phyloP scores from a whole-genome alignment of 2,888 invertebrate genomes.

The Rutpela maculata region DNA sequence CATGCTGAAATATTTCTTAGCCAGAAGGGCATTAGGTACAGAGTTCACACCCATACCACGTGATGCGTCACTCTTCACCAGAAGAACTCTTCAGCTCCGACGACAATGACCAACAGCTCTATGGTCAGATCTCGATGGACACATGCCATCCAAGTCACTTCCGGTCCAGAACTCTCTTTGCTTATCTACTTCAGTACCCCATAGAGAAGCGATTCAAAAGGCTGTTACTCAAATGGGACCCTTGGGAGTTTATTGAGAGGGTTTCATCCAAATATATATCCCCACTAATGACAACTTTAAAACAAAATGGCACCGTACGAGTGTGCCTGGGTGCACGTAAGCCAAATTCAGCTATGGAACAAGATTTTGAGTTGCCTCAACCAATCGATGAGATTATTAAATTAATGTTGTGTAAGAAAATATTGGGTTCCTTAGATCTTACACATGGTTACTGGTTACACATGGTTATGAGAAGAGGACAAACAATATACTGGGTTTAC shows the following conservation, averaged over 20 bases:
- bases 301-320: not conserved
- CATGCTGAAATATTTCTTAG: too few relatives aligned
- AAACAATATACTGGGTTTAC: slow-evolving; percentile 1
- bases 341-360: slow-evolving; percentile 15
- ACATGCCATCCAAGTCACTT: too few relatives aligned
- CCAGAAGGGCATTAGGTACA: too few relatives aligned
- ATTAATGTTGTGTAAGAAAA: slow-evolving; percentile 14
- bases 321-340: slow-evolving; percentile 26
- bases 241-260: not conserved
- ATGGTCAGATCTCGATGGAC: too few relatives aligned
- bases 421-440: slow-evolving; percentile 15
- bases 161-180: too few relatives aligned
- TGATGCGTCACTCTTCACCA: too few relatives aligned
- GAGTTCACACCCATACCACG: too few relatives aligned
- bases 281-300: slow-evolving; percentile 11
- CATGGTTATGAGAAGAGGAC: slow-evolving; percentile 47
- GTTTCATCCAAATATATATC: not conserved
- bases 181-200: slow-evolving; percentile 41
- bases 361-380: slow-evolving; percentile 1
- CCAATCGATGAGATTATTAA: slow-evolving; percentile 24
- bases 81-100: too few relatives aligned
- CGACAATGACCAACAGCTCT: too few relatives aligned
- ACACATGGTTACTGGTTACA: slow-evolving; percentile 30
- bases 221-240: slow-evolving; percentile 3
- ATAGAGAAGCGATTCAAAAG: slow-evolving; percentile 37